Percentiles rank a stretch among this genome's conserved stretches.
phyloP scores from a whole-genome alignment of 2,797 vertebrate genomes.

The Rhinatrema bivittatum region DNA sequence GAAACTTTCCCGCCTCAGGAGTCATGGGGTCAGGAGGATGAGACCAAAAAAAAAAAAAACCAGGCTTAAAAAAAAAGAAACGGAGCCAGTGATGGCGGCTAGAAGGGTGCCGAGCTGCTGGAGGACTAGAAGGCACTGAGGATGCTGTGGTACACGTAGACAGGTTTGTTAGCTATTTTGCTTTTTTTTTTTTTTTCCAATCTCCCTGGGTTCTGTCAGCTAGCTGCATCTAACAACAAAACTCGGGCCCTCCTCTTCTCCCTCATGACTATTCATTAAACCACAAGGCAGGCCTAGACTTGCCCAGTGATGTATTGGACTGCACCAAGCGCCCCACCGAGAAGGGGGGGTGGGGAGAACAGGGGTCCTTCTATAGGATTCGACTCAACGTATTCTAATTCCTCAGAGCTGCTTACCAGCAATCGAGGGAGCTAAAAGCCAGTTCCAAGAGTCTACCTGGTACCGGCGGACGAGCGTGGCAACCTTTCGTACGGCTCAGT shows the following conservation, averaged over 20 bases:
- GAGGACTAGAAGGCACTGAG: conserved; percentile 1
- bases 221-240: conserved; percentile 86
- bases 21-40: conserved; percentile 41
- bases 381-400: background rate
- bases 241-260: conserved; percentile 59
- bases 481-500: too few relatives aligned
- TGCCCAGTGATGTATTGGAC: conserved; percentile 72
- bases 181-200: conserved; percentile 46
- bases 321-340: conserved; percentile 51
- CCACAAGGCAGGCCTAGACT: conserved; percentile 74
- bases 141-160: conserved; percentile 32
- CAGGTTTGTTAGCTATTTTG: conserved; percentile 32
- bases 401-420: background rate
- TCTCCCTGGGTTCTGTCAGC: conserved; percentile 73
- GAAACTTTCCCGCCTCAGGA: conserved; percentile 32
- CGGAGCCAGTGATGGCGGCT: background rate
- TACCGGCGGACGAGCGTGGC: accelerated
- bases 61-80: background rate
- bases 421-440: accelerated
- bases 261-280: conserved; percentile 87
- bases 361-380: conserved; percentile 12
- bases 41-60: background rate
- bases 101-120: background rate
- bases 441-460: accelerated
- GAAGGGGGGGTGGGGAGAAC: conserved; percentile 23